Base-by-base conservation (phyloP, 2,888 invertebrate species). In the Mythimna impura region DNA sequence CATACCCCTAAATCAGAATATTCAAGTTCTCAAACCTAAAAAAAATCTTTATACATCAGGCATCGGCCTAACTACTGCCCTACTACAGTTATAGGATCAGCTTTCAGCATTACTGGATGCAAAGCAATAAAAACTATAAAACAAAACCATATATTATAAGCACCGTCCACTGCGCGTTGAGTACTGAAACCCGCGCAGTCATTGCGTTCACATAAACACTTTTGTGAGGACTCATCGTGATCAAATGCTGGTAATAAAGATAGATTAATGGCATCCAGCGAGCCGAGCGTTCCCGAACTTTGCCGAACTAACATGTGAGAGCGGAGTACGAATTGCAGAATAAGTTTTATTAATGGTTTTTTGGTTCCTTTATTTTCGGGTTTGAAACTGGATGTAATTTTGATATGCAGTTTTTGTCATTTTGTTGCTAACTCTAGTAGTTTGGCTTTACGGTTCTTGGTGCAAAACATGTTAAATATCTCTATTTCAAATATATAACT, bases 241-340 rank as follows among this genome's bases (percentile, higher is more conserved):
- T 93, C 92, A 92, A 94, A 92, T 90, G 89, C 84, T 87, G 90
- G 92, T 94, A 95, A 95, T 95, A 95, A 94, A 94, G 94, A 94
- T 94, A 92, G 92, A 95, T 95, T 93, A 93, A 93, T 90, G 89
- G 87, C 87, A 81, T 86, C 90, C 88, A 84, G 68, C 76, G 78
- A 58, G 71, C 74, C 83, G 81, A 84, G 71, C 58, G 68, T 57
- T 73, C 66, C 58, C 84, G 83, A 85, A 76, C 66, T 78, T 85
- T 77, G 52, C 73, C 84, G 82, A 82, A 80, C 73, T 76, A 81
- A 79, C 76, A 73, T 80, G 84, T 81, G 75, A 79, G 73, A 76
- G 78, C 58, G 36, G 66, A 57, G 76, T 74, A 83, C 81, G 76
- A 81, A 81, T 83, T 77, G 76, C 78, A 77, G 70, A 81, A 83